Evolutionary conservation across 2,797 vertebrate species (phyloP), one percentile per base, ranked within the genome.

Genomic region (Eulemur rubriventer): DNA sequence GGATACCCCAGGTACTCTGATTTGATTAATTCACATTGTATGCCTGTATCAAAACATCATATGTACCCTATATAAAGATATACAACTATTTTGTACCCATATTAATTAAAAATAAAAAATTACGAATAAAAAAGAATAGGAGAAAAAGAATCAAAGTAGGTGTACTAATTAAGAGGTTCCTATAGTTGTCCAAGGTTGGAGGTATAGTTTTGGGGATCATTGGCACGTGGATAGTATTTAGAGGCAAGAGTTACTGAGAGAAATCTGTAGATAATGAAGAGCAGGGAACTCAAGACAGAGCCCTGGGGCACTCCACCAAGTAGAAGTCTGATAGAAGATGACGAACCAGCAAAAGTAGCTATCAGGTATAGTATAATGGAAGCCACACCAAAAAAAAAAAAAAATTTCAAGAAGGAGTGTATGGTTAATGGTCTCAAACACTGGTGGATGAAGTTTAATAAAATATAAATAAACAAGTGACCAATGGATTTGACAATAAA

Each of bases 401-500:
- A 88, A 38, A 1, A 30, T 65, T 92, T 86, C 28, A 70, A 82
- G 38, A 28, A 85, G 48, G 17, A 94, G 41, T 73, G 38, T 6
- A 18, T 30, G 35, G 63, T 17, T 17, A 63, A 78, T 48, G 24
- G 24, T 70, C 35, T 93, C 46, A 95, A 79, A 94, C 28, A 91
- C 30, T 46, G 43, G n/a, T 79, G 48, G 43, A 41, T 79, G 48
- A 83, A 6, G n/a, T 82, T 93, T 93, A 87, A 90, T 50, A 83
- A 91, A 72, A 83, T 13, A 63, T 61, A 67, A 65, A 85, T 70
- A 92, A 92, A 95, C 55, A 84, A 76, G n/a, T 63, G 43, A 59
- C 30, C 73, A 75, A 16, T 92, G 55, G 13, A 33, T 89, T 80
- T 92, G 79, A 89, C 65, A 82, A 80, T 75, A 86, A 96, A 35